Evolutionary conservation across 1,140 invertebrate genomes (phyloP).

Genomic region (Aphelinus atriplicis): DNA sequence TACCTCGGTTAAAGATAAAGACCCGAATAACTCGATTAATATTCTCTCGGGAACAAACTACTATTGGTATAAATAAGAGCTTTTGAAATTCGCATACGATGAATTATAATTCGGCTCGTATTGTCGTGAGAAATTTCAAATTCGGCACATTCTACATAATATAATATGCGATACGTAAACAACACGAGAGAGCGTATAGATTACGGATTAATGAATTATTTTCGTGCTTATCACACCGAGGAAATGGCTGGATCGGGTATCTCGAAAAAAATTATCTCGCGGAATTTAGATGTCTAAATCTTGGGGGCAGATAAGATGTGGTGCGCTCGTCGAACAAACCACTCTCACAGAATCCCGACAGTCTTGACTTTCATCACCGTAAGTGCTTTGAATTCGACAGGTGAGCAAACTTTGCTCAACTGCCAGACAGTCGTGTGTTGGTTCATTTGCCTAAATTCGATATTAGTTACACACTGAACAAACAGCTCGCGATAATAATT

Average conservation of each 20-base stretch:
- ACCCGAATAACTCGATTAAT: too few species aligned
- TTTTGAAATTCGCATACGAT: too few species aligned
- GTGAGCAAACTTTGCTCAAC: slow-evolving; percentile 20
- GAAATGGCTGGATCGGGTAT: too few species aligned
- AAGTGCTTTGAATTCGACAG: neutral
- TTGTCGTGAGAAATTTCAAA: too few species aligned
- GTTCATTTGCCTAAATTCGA: slow-evolving; percentile 28
- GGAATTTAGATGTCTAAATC: slow-evolving; percentile 12
- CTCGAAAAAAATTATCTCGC: neutral
- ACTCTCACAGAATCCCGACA: neutral
- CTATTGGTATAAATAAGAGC: too few species aligned
- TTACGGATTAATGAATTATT: too few species aligned
- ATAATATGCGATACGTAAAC: too few species aligned
- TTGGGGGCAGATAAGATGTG: neutral
- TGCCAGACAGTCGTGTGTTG: neutral
- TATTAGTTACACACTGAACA: slow-evolving; percentile 25
- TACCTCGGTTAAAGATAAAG: too few species aligned
- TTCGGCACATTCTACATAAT: too few species aligned
- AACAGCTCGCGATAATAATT: neutral
- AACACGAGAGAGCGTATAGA: too few species aligned
- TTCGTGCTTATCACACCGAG: neutral
- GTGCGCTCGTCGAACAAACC: neutral
- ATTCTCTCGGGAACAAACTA: too few species aligned
- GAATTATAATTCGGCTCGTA: too few species aligned
- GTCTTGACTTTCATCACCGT: neutral